These are phyloP conservation scores for Pollachius pollachius DNA, from an alignment of 2,113 vertebrate genomes.

Conservation along the genomic window DNA sequence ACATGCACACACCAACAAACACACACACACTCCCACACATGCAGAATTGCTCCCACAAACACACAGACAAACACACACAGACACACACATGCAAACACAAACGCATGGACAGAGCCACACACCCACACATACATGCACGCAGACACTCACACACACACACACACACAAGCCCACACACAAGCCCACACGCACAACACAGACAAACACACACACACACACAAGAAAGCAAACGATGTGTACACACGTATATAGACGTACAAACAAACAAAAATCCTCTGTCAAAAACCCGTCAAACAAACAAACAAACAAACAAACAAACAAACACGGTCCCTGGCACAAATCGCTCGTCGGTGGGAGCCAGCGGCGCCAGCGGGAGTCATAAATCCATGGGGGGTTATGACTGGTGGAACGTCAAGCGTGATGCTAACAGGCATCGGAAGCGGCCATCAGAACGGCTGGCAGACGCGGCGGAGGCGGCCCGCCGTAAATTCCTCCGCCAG, in stretches of 20 bases:
- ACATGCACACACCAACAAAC: not conserved
- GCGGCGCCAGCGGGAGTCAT: not conserved
- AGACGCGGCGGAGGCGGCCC: conserved; percentile 14
- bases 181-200: not conserved
- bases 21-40: not conserved
- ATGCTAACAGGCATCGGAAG: conserved; percentile 38
- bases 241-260: no score
- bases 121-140: not conserved
- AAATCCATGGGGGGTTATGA: conserved; percentile 12
- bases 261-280: no score
- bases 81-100: not conserved
- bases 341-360: not conserved
- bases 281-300: not conserved
- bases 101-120: not conserved
- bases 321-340: not conserved
- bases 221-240: no score
- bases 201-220: not conserved
- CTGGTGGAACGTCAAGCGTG: conserved; percentile 27
- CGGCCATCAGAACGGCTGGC: conserved; percentile 38
- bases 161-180: not conserved
- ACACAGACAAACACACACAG: conserved; percentile 1
- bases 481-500: conserved; percentile 52
- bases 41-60: not conserved
- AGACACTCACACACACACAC: no score
- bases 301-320: conserved; percentile 4